These are phyloP conservation scores for Drosophila fungiperda DNA, from an alignment of 2,888 invertebrate species.

Conservation along the genomic window DNA sequence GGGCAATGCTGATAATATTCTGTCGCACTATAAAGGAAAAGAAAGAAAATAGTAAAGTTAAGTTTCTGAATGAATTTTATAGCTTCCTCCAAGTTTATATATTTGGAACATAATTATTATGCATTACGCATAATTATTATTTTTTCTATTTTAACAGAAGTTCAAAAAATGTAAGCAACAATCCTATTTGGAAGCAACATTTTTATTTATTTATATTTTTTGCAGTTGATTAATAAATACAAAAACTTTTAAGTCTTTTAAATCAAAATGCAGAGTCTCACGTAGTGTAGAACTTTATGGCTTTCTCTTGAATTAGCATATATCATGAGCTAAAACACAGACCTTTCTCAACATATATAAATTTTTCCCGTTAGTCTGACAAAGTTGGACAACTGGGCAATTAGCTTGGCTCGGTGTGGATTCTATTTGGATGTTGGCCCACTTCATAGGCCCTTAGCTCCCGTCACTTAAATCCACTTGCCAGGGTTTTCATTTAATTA, in stretches of 20 bases:
- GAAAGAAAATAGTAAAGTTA: neutral
- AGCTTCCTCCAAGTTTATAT: neutral
- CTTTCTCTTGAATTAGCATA: neutral
- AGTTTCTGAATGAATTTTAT: neutral
- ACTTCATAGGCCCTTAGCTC: conserved; percentile 25
- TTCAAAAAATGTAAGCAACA: neutral
- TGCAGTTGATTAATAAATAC: neutral
- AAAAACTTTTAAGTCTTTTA: neutral
- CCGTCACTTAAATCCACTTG: conserved; percentile 33
- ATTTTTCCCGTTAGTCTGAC: neutral
- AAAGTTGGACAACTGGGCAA: conserved; percentile 27
- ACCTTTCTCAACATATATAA: conserved; percentile 2
- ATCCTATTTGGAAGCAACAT: neutral
- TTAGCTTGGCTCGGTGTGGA: conserved; percentile 27
- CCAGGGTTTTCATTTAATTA: conserved; percentile 53
- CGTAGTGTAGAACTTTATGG: rapidly evolving
- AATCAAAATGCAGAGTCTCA: neutral
- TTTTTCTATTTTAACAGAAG: neutral
- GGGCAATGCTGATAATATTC: neutral
- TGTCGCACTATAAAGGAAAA: neutral
- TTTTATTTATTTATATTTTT: neutral
- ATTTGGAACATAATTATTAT: neutral
- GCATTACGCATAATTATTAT: neutral
- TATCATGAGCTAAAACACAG: neutral
- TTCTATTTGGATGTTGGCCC: conserved; percentile 26